Base-by-base conservation (phyloP, 2,797 vertebrate species). In the Scomberomorus guttatus region DNA sequence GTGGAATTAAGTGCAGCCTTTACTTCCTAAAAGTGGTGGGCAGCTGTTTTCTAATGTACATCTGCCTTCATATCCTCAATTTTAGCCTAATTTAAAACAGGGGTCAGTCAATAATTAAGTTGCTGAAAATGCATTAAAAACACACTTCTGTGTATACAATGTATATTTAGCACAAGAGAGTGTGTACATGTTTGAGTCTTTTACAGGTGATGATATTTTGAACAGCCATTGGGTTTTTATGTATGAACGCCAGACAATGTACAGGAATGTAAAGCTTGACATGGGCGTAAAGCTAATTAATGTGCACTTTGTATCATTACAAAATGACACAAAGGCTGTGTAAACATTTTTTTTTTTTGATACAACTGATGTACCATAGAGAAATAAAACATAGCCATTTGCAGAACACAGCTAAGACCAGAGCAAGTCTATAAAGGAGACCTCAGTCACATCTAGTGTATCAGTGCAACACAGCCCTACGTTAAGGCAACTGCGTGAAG, bases 401-500 rank as follows among this genome's bases (percentile, higher is more conserved):
- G 68, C 80, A 81, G 77, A 59, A 80, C 87, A 83, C 75, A 55
- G 68, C 89, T 81, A 83, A 74, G 56, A 67, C 54, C 62, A 71
- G 74, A 62, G 57, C 77, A 24, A 81, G 78, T 84, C 77, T 85
- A 84, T 60, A 59, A 48, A 65, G 64, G 66, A 84, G 72, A 85
- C 60, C 72, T 78, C 54, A 52, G 79, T 77, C 75, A 55, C 82
- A 52, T 85, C 81, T 90, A 86, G 64, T 83, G 91, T 80, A 82
- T 86, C 80, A 80, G 70, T 84, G 89, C 83, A 85, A 85, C 84
- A 90, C 88, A 91, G 89, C 84, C 92, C 91, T 90, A 92, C 52
- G 27, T 81, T 91, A 90, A 90, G 85, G 89, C 90, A 84, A 89
- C 91, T 88, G 90, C 81, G 66, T 92, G 91, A 87, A 83, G 89